These are phyloP conservation scores for Thryonomys swinderianus DNA, from an alignment of 2,113 vertebrate species.

Conservation along the genomic window DNA sequence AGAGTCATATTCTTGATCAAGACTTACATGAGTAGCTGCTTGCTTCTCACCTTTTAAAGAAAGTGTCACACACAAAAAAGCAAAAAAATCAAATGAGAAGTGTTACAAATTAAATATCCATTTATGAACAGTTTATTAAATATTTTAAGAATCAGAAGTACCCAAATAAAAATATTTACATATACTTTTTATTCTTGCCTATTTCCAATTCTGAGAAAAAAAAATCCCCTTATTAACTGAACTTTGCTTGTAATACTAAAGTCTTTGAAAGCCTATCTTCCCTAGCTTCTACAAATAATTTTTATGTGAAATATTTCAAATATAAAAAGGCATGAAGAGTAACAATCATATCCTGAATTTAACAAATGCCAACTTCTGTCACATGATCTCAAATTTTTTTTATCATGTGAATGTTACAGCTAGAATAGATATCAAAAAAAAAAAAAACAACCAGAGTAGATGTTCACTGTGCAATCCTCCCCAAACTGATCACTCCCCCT, in stretches of 20 bases:
- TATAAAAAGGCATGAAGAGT: neutral
- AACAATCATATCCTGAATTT: neutral
- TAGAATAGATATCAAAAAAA: neutral
- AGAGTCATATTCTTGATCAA: slow-evolving; percentile 97
- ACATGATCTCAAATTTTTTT: neutral
- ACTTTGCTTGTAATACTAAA: slow-evolving; percentile 10
- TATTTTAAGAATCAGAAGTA: slow-evolving; percentile 5
- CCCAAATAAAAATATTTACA: neutral
- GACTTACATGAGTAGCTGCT: slow-evolving; percentile 95
- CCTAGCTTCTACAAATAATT: neutral
- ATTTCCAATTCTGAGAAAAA: slow-evolving; percentile 45
- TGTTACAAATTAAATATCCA: neutral
- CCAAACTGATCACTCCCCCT: neutral
- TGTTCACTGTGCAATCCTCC: neutral
- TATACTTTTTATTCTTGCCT: neutral
- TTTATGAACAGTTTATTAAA: slow-evolving; percentile 13
- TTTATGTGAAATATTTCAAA: slow-evolving; percentile 55
- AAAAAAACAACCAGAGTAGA: neutral
- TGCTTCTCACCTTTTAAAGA: slow-evolving; percentile 94
- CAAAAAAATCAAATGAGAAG: neutral
- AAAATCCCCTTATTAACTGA: neutral
- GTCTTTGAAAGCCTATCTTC: neutral
- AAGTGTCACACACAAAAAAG: neutral
- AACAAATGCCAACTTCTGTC: neutral
- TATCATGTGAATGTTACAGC: neutral